Conservation (phyloP, 1,140 invertebrate species). For the Oryzaephilus surinamensis region DNA sequence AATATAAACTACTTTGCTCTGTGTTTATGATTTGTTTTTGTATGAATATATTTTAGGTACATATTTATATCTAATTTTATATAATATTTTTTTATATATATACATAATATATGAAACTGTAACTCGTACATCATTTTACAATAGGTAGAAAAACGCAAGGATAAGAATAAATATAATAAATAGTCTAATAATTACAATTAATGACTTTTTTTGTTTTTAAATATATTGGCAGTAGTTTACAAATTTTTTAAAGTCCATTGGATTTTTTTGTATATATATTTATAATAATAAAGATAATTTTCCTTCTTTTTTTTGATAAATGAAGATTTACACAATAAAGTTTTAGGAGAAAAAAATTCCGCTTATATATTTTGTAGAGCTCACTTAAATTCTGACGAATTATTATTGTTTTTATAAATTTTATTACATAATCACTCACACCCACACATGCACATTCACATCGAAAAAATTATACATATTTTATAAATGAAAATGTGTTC, state of each 20-base stretch:
- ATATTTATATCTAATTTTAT: background rate
- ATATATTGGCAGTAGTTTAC: no score
- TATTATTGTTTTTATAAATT: background rate
- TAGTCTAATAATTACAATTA: no score
- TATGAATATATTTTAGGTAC: background rate
- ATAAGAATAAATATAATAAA: no score
- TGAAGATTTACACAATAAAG: slow-evolving; percentile 4
- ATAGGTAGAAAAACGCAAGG: no score
- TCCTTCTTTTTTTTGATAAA: no score
- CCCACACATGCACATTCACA: slow-evolving; percentile 6
- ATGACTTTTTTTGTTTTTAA: no score
- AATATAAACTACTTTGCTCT: background rate
- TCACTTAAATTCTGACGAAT: background rate
- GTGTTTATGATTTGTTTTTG: background rate
- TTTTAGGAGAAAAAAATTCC: slow-evolving; percentile 15
- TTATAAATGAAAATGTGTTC: no score
- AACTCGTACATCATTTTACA: slow-evolving; percentile 14
- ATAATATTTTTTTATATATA: background rate
- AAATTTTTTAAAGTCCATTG: no score
- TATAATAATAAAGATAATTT: no score
- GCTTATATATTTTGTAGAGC: slow-evolving; percentile 4
- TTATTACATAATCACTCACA: background rate
- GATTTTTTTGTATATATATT: no score
- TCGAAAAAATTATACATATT: no score
- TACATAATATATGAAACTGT: slow-evolving; percentile 6